Conservation (phyloP, 1,140 invertebrate genomes). For the Drosophila albomicans region DNA sequence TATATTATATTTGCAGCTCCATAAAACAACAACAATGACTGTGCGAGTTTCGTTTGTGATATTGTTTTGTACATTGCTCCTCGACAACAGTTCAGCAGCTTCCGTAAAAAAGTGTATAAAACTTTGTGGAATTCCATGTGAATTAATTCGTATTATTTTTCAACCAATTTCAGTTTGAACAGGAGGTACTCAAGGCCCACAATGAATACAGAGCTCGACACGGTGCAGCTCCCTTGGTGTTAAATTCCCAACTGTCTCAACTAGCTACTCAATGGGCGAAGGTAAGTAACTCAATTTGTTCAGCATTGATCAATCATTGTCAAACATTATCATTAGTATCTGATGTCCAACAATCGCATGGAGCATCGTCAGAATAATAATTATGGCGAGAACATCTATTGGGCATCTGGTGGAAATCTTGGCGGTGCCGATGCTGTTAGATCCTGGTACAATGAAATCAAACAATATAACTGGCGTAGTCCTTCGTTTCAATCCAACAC, state of each 20-base stretch:
- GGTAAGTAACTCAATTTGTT: conserved; percentile 16
- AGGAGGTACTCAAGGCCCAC: conserved; percentile 62
- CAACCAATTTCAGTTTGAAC: conserved; percentile 48
- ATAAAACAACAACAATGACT: conserved; percentile 1
- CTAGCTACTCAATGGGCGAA: conserved; percentile 63
- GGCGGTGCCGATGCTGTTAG: conserved; percentile 87
- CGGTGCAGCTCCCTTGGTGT: conserved; percentile 35
- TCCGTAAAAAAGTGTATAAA: conserved; percentile 6
- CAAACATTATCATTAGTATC: conserved; percentile 26
- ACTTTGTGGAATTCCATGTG: not conserved
- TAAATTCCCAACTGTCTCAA: conserved; percentile 34
- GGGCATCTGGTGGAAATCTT: conserved; percentile 87
- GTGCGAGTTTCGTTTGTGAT: not conserved
- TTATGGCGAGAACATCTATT: conserved; percentile 94
- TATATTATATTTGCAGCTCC: conserved; percentile 12
- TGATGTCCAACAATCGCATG: conserved; percentile 56
- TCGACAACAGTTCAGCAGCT: conserved; percentile 7
- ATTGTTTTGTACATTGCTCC: not conserved
- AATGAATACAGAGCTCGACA: conserved; percentile 58
- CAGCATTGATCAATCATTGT: not conserved
- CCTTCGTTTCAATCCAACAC: conserved; percentile 88
- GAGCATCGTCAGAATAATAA: conserved; percentile 90
- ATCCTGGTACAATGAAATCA: conserved; percentile 88
- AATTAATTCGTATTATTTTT: not conserved
- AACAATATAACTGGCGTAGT: conserved; percentile 86